Conservation (phyloP, 2,113 vertebrate species). For the Siniperca knerii region DNA sequence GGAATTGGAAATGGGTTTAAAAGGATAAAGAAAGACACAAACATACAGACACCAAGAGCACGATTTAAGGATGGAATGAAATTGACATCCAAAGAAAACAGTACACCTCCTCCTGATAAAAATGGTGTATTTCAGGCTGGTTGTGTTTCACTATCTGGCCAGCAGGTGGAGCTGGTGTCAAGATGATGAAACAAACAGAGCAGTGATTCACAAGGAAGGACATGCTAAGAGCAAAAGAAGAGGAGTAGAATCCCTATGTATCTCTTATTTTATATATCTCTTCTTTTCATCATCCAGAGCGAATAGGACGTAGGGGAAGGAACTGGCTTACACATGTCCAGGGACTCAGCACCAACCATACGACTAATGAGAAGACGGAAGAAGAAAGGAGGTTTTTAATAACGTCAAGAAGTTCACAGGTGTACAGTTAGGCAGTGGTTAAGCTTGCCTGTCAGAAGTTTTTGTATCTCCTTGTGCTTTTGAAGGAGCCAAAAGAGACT, state of each 20-base stretch:
- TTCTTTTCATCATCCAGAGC: constrained; percentile 7
- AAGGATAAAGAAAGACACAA: background rate
- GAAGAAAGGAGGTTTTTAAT: background rate
- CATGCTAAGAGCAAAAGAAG: constrained; percentile 40
- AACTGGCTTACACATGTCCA: background rate
- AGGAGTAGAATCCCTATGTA: constrained; percentile 17
- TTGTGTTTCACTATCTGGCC: constrained; percentile 38
- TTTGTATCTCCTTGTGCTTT: background rate
- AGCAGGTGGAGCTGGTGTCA: constrained; percentile 77
- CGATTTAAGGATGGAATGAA: background rate
- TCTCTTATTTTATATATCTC: constrained; percentile 8
- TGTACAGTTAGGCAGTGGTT: constrained; percentile 2
- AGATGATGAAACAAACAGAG: constrained; percentile 48
- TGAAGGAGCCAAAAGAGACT: background rate
- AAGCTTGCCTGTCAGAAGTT: background rate
- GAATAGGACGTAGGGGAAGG: background rate
- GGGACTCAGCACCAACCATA: background rate
- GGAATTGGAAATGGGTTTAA: background rate
- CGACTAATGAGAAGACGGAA: background rate
- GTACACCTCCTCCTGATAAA: background rate
- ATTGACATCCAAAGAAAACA: background rate
- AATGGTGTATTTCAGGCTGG: background rate
- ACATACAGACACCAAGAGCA: background rate
- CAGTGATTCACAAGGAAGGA: constrained; percentile 57
- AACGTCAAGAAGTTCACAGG: constrained; percentile 12